Percentiles rank a stretch among this genome's conserved stretches.
These are phyloP conservation scores for Eumeta japonica DNA, from an alignment of 1,140 invertebrate genomes.

Conservation along the genomic window DNA sequence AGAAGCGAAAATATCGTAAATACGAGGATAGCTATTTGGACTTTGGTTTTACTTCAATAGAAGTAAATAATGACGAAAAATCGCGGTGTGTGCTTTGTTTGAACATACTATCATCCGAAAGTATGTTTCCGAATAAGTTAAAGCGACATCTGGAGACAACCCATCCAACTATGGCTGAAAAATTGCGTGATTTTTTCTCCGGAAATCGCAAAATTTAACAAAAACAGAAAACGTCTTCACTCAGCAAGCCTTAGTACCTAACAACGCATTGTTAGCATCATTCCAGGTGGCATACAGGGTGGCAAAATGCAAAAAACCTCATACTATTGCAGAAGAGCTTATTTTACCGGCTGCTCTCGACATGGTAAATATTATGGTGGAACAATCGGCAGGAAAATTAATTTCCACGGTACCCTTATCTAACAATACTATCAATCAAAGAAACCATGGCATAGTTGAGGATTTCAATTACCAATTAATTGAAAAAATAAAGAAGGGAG, in stretches of 20 bases:
- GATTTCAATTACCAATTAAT: constrained; percentile 20
- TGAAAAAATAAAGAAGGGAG: constrained; percentile 16
- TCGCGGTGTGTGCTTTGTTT: constrained; percentile 12
- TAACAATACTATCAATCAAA: constrained; percentile 21
- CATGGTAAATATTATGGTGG: constrained; percentile 27
- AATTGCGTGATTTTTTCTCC: constrained; percentile 12
- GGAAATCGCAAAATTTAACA: constrained; percentile 6
- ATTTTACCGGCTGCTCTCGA: constrained; percentile 29
- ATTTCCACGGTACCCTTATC: constrained; percentile 21
- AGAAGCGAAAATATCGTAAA: constrained; percentile 9
- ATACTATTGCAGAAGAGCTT: constrained; percentile 33
- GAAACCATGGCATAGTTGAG: constrained; percentile 21
- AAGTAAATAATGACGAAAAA: constrained; percentile 10
- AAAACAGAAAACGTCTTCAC: not conserved
- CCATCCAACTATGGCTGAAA: constrained; percentile 14
- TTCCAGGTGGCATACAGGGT: constrained; percentile 21
- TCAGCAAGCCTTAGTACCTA: constrained; percentile 9
- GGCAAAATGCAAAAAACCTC: constrained; percentile 33
- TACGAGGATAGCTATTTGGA: constrained; percentile 10
- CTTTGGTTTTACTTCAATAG: constrained; percentile 11
- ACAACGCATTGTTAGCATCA: constrained; percentile 21
- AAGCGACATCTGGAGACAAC: constrained; percentile 21
- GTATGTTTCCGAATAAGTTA: constrained; percentile 23
- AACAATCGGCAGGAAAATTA: constrained; percentile 21
- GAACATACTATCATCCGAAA: constrained; percentile 16